phyloP scores from a whole-genome alignment of 2,797 vertebrate species.

The Monodelphis domestica region DNA sequence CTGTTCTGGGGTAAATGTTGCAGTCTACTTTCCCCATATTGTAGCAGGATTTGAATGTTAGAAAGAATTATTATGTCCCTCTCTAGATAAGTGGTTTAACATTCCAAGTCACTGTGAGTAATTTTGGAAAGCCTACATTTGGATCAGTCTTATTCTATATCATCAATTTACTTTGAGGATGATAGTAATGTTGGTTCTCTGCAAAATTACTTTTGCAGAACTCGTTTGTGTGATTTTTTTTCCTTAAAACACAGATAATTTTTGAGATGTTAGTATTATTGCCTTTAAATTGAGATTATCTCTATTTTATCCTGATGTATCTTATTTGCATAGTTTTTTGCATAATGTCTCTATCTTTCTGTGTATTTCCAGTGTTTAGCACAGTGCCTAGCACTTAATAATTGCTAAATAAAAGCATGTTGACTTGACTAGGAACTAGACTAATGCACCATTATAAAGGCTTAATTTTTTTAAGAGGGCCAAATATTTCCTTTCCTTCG shows the following conservation, averaged over 20 bases:
- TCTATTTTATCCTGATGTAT: not conserved
- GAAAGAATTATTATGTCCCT: not conserved
- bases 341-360: not conserved
- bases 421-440: not conserved
- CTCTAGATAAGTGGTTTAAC: not conserved
- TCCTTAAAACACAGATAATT: not conserved
- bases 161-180: not conserved
- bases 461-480: not conserved
- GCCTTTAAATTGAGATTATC: not conserved
- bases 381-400: not conserved
- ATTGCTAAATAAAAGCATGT: not conserved
- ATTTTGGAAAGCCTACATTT: conserved; percentile 14
- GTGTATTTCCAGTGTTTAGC: not conserved
- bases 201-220: not conserved
- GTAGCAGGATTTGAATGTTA: not conserved
- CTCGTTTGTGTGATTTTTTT: not conserved
- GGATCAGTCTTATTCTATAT: not conserved
- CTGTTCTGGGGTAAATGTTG: not conserved
- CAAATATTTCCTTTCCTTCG: not conserved
- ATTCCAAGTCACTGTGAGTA: conserved; percentile 5
- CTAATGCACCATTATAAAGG: not conserved
- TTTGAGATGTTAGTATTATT: not conserved
- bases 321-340: not conserved
- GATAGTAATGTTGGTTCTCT: not conserved
- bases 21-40: not conserved